Conservation (phyloP, 2,888 invertebrate genomes). For the Salticus scenicus region DNA sequence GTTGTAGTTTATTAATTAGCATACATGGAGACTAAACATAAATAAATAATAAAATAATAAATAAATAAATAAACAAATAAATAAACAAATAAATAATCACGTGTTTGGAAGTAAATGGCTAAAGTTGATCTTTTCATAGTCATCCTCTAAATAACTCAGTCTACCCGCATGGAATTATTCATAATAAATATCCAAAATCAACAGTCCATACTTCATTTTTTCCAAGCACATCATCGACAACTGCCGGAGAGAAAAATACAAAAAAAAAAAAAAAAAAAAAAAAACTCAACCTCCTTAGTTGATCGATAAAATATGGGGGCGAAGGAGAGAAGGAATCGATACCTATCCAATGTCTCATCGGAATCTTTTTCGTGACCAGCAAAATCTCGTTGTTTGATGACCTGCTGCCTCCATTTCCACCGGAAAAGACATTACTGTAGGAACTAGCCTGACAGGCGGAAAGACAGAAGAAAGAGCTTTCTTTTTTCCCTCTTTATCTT, state of each 20-base stretch:
- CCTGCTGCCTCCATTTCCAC: slow-evolving; percentile 68
- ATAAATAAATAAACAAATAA: too few relatives aligned
- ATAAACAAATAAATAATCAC: too few relatives aligned
- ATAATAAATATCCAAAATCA: slow-evolving; percentile 12
- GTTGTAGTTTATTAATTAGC: too few relatives aligned
- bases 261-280: not conserved
- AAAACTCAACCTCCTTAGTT: not conserved
- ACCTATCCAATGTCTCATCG: slow-evolving; percentile 59
- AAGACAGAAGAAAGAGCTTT: slow-evolving; percentile 49
- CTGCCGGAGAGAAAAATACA: not conserved
- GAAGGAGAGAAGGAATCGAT: slow-evolving; percentile 41
- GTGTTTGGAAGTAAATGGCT: too few relatives aligned
- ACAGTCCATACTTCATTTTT: not conserved
- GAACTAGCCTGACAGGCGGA: slow-evolving; percentile 67
- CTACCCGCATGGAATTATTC: not conserved
- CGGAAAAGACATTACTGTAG: slow-evolving; percentile 64
- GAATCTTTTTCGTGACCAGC: slow-evolving; percentile 67
- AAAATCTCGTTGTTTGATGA: slow-evolving; percentile 68
- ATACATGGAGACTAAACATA: too few relatives aligned
- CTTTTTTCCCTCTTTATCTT: slow-evolving; percentile 29
- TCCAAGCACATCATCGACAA: not conserved
- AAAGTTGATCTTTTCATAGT: too few relatives aligned
- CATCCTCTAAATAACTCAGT: too few relatives aligned
- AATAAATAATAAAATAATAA: too few relatives aligned
- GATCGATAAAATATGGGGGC: not conserved